A percentile compares a stretch with the other conserved stretches of the same genome.
Conservation (phyloP, 2,888 invertebrate species). For the Gymnocheta viridis region DNA sequence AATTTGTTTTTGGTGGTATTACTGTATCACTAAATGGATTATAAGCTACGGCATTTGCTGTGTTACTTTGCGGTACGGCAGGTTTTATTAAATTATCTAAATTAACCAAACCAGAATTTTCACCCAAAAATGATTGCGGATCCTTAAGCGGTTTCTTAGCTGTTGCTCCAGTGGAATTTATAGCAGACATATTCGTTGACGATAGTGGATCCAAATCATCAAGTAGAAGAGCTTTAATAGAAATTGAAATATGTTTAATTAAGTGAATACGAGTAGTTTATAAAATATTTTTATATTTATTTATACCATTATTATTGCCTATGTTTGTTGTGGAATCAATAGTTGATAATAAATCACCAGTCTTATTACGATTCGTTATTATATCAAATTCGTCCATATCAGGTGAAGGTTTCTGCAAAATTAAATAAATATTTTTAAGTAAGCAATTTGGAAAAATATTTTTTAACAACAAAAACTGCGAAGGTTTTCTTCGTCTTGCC, state of each 20-base stretch:
- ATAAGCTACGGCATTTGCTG: slow-evolving; percentile 78
- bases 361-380: slow-evolving; percentile 89
- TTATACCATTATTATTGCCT: slow-evolving; percentile 79
- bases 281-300: not conserved
- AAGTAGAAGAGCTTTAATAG: slow-evolving; percentile 78
- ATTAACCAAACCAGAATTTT: slow-evolving; percentile 98
- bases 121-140: slow-evolving; percentile 97
- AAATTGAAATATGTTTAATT: not conserved
- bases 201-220: slow-evolving; percentile 82
- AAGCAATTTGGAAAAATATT: not conserved
- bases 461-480: not conserved
- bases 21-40: slow-evolving; percentile 82
- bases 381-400: slow-evolving; percentile 95
- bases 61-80: slow-evolving; percentile 78
- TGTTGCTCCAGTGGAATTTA: slow-evolving; percentile 76
- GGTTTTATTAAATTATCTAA: slow-evolving; percentile 96
- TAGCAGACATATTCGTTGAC: slow-evolving; percentile 65
- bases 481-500: no score
- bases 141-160: slow-evolving; percentile 86
- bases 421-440: not conserved
- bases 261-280: not conserved
- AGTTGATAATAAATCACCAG: slow-evolving; percentile 76
- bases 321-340: slow-evolving; percentile 77
- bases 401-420: slow-evolving; percentile 80
- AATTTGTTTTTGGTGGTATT: slow-evolving; percentile 83